Percentiles rank a stretch among this genome's conserved stretches.
Conservation (phyloP, 2,797 vertebrate species). For the Enteromius argenteus region DNA sequence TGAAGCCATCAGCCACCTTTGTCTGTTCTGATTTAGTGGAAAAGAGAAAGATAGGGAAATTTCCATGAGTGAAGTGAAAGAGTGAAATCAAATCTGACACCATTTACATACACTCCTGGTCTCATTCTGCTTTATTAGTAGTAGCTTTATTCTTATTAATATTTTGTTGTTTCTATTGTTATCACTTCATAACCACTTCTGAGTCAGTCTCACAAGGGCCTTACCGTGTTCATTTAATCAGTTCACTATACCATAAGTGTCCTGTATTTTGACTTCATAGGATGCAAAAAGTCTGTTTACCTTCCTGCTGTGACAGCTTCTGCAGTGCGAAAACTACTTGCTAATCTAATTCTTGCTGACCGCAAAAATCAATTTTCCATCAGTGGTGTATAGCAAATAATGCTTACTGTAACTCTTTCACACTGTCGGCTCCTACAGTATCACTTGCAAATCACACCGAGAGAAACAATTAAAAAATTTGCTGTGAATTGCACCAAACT, state of each 20-base stretch:
- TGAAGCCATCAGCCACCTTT: slow-evolving; percentile 19
- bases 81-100: not conserved
- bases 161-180: not conserved
- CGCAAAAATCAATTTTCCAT: slow-evolving; percentile 76
- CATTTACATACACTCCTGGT: not conserved
- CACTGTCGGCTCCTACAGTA: slow-evolving; percentile 41
- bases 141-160: not conserved
- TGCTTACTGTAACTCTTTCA: slow-evolving; percentile 66
- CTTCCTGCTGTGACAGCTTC: slow-evolving; percentile 64
- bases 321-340: slow-evolving; percentile 65
- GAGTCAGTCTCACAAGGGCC: not conserved
- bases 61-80: not conserved
- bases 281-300: slow-evolving; percentile 31
- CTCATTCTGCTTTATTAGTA: not conserved
- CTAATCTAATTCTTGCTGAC: slow-evolving; percentile 72
- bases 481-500: slow-evolving; percentile 1
- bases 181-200: not conserved
- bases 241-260: not conserved
- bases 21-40: not conserved
- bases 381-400: slow-evolving; percentile 71
- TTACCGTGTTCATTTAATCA: not conserved
- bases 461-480: slow-evolving; percentile 25
- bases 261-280: not conserved
- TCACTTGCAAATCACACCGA: slow-evolving; percentile 15
- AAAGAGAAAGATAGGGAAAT: not conserved